phyloP scores from a whole-genome alignment of 2,888 invertebrate genomes.

The Andrena haemorrhoa region DNA sequence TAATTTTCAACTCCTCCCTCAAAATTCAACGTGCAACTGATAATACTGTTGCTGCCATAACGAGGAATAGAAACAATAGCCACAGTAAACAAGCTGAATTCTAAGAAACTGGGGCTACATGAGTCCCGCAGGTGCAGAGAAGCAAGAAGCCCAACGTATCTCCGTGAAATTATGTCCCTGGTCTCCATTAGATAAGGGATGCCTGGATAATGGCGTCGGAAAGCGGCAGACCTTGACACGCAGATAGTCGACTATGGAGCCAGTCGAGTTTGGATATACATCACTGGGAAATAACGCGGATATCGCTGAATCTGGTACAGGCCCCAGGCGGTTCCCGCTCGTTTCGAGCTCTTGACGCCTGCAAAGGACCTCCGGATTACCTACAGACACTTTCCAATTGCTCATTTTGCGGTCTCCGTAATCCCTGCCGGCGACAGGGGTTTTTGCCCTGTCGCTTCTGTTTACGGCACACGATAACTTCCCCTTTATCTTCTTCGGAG shows the following conservation, averaged over 20 bases:
- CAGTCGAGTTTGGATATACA: constrained; percentile 42
- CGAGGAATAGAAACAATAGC: too few species aligned
- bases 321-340: constrained; percentile 27
- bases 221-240: background rate
- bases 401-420: constrained; percentile 39
- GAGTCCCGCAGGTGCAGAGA: constrained; percentile 2
- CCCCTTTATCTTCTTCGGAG: constrained; percentile 35
- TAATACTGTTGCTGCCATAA: too few species aligned
- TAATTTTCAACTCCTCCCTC: too few species aligned
- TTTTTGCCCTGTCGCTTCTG: constrained; percentile 30
- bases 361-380: constrained; percentile 46
- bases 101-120: background rate
- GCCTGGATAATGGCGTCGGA: background rate
- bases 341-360: constrained; percentile 30
- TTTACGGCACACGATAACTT: constrained; percentile 15
- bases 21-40: too few species aligned
- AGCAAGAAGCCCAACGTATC: background rate
- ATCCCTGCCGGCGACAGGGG: constrained; percentile 39
- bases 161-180: background rate
- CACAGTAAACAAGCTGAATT: background rate
- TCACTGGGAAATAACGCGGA: constrained; percentile 53
- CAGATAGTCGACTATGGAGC: background rate
- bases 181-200: constrained; percentile 1
- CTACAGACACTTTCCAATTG: constrained; percentile 40
- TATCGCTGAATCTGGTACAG: constrained; percentile 55